These are phyloP conservation scores for Gasterosteus aculeatus DNA, from an alignment of 2,113 vertebrate genomes.

Conservation along the genomic window DNA sequence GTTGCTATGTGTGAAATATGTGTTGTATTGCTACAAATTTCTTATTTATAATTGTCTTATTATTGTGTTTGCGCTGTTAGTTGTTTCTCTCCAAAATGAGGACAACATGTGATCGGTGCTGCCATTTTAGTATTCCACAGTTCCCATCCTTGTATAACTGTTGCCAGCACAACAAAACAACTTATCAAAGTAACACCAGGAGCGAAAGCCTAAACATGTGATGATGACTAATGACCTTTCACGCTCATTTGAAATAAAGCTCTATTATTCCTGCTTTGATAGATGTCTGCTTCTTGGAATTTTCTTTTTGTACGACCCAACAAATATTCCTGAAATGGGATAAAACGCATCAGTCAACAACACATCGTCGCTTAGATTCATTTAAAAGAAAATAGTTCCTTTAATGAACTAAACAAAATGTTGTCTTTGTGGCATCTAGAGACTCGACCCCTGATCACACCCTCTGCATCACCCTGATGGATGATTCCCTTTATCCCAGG, in stretches of 20 bases:
- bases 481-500: constrained; percentile 38
- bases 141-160: constrained; percentile 43
- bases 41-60: constrained; percentile 76
- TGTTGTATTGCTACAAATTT: constrained; percentile 56
- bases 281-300: constrained; percentile 28
- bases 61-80: constrained; percentile 45
- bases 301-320: not conserved
- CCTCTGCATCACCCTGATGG: constrained; percentile 6
- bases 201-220: constrained; percentile 54
- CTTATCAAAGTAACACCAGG: constrained; percentile 51
- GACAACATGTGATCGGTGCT: constrained; percentile 31
- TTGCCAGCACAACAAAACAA: constrained; percentile 30
- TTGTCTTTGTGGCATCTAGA: constrained; percentile 6
- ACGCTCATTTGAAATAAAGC: constrained; percentile 80
- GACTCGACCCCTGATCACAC: constrained; percentile 20
- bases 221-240: constrained; percentile 69
- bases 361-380: not conserved
- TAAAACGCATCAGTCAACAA: not conserved
- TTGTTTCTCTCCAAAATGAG: constrained; percentile 32
- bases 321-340: not conserved
- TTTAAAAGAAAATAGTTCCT: not conserved
- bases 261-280: constrained; percentile 65
- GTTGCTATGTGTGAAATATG: constrained; percentile 32
- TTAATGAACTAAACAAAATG: not conserved
- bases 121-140: constrained; percentile 42